Conservation (phyloP, 2,888 invertebrate genomes). For the Sarcophaga variegata region DNA sequence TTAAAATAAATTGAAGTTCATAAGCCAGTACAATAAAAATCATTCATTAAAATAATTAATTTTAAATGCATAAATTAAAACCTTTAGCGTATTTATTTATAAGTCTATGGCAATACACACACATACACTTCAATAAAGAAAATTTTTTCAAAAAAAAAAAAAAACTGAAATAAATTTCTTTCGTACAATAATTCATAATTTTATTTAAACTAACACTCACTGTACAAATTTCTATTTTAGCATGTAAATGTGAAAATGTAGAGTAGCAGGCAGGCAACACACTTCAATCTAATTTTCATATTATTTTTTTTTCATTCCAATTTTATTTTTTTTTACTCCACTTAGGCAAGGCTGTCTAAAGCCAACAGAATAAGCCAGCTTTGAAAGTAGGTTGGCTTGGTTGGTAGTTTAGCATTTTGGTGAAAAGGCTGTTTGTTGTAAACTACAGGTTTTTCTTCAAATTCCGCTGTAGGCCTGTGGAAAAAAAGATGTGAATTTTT, state of each 20-base stretch:
- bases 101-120: neutral
- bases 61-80: constrained; percentile 50
- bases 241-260: constrained; percentile 14
- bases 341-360: constrained; percentile 12
- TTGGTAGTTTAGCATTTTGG: constrained; percentile 10
- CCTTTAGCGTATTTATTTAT: neutral
- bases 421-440: neutral
- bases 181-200: constrained; percentile 44
- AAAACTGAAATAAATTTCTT: constrained; percentile 9
- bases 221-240: neutral
- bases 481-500: neutral
- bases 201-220: neutral
- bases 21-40: constrained; percentile 39
- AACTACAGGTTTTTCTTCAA: neutral
- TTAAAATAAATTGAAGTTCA: constrained; percentile 32
- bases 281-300: constrained; percentile 67
- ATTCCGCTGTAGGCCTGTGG: neutral
- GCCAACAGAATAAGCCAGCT: neutral
- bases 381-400: neutral
- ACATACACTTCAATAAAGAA: neutral
- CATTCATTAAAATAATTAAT: constrained; percentile 61
- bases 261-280: constrained; percentile 42
- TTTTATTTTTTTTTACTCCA: neutral
- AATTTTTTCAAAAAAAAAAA: neutral
- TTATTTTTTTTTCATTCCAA: neutral